Base-by-base conservation (phyloP, 2,113 vertebrate genomes). In the Phalacrocorax brasilianus region DNA sequence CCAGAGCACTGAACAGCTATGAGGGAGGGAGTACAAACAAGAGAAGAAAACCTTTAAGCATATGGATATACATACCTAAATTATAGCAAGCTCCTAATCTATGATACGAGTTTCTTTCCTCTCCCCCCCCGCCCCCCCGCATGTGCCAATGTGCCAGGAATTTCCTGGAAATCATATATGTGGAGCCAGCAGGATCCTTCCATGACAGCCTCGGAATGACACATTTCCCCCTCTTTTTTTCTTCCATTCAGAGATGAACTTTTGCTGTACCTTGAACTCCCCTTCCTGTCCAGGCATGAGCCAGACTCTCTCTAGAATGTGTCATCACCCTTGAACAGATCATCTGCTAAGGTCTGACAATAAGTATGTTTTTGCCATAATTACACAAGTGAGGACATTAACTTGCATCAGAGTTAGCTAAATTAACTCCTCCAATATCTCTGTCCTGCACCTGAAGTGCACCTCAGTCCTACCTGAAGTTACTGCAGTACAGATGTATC, bases 1-100 rank as follows among this genome's bases (percentile, higher is more conserved):
- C 98, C 96, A 99, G 95, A 82, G 97, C 94, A 11, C 98, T 95
- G 91, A 98, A 98, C 96, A 99, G 98, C 99, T 99, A 62, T 5
- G 20, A 88, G 88, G 38, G 45, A 93, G 24, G 95, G 42, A 95
- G 55, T 45, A 78, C 50, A 88, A 20, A 62, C 15, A 66, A 28
- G 15, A 92, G 35, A 49, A 68, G 38, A 55, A 55, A 59, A 35
- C 5, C 30, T 44, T 40, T 6, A 75, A 47, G n/a, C 21, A n/a
- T 12, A 11, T 38, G 22, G 30, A 40, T 52, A 8, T 35, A 9
- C 14, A 27, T 9, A 62, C 3, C 23, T 71, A 59, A 66, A 32
- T 47, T 24, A 79, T 2, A 81, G 40, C 65, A 84, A 88, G 26
- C 5, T 81, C 44, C 75, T 93, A 47, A 67, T 52, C 71, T 94